phyloP scores from a whole-genome alignment of 2,113 vertebrate genomes.

The human (Homo sapiens) region GRCh38 chr2:139378001-139378500 shows the following conservation, averaged over 20 bases:
- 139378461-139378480: background rate
- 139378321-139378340: constrained; percentile 20
- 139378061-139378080: background rate
- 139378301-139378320: constrained; percentile 76
- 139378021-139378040: background rate
- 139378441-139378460: constrained; percentile 59
- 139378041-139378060: background rate
- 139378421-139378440: constrained; percentile 62
- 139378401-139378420: background rate
- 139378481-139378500: constrained; percentile 63
- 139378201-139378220: background rate
- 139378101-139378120: constrained; percentile 1
- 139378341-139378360: constrained; percentile 45
- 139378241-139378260: constrained; percentile 78
- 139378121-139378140: constrained; percentile 37
- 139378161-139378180: constrained; percentile 3
- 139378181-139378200: background rate
- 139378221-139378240: constrained; percentile 59
- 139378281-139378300: constrained; percentile 20
- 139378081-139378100: background rate
- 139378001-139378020: background rate
- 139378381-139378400: background rate
- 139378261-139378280: constrained; percentile 74
- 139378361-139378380: constrained; percentile 49
- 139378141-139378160: constrained; percentile 50